phyloP scores from a whole-genome alignment of 2,797 vertebrate genomes.

The Galagoides demidoff region DNA sequence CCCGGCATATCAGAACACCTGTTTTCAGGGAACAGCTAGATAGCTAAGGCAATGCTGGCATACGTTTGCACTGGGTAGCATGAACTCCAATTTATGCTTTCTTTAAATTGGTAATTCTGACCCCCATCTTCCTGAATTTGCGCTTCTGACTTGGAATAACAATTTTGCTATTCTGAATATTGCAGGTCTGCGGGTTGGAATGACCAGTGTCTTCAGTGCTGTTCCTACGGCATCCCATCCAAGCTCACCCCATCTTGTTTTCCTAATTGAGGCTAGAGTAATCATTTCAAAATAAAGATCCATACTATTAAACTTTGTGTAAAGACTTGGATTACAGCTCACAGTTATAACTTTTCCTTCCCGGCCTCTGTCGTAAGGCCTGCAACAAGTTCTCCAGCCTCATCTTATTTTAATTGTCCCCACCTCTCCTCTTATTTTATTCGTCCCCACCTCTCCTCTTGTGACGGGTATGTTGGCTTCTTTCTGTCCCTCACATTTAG shows the following conservation, averaged over 20 bases:
- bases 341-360: not conserved
- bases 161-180: not conserved
- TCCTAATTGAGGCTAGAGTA: not conserved
- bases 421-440: not conserved
- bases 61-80: not conserved
- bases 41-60: not conserved
- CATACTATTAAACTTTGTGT: not conserved
- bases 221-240: not conserved
- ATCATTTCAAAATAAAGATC: not conserved
- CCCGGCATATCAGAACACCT: not conserved
- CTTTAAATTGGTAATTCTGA: not conserved
- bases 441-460: not conserved
- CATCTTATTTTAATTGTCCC: not conserved
- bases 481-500: not conserved
- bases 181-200: not conserved
- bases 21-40: not conserved
- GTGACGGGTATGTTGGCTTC: no score
- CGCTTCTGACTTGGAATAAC: not conserved
- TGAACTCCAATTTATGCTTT: not conserved
- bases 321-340: not conserved
- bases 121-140: not conserved
- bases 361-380: fast-evolving
- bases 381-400: not conserved
- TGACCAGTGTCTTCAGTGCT: not conserved
- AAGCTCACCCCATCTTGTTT: not conserved